Base-by-base conservation (phyloP, 2,113 vertebrate genomes). In the Synchiropus splendidus region DNA sequence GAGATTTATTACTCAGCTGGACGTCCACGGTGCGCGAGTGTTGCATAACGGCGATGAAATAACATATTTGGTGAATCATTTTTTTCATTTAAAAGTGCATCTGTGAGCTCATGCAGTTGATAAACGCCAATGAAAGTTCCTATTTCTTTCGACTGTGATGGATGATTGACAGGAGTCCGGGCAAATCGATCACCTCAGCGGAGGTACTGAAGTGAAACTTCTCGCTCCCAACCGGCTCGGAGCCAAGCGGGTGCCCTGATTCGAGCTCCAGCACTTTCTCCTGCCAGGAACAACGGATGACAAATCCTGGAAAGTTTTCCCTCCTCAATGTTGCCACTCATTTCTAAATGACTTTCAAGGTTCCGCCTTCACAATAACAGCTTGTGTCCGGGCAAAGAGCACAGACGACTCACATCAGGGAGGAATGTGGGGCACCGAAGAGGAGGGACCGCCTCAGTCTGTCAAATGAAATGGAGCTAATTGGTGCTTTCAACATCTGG, bases 261-360 rank as follows among this genome's bases (percentile, higher is more conserved):
- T 63, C 60, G 16, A 50, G 59, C 54, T 59, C 45, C 3, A n/a
- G 43, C 39, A 17, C 48, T 44, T 30, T 42, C 31, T 14, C 36
- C 21, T 70, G 72, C 72, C 70, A 78, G 61, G 66, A 77, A 75
- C 67, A 69, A 52, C 32, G 27, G 49, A 52, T 3, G n/a, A 21
- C 38, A 0, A 60, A 49, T 14, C 21, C 64, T 75, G 74, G 74
- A 78, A 78, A 76, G 37, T 70, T 54, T 64, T 59, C 59, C 63
- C 37, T 43, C 46, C 38, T 35, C n/a, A 43, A 54, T 42, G 61
- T 65, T 65, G 62, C 64, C 51, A 49, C 45, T 64, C 40, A 18
- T 12, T 35, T 40, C 32, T 12, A 39, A 21, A 31, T 16, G 30
- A 33, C 32, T 53, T 49, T 55, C 38, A 50, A 52, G 32, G 21